Evolutionary conservation across 1,140 invertebrate species (phyloP), one percentile per base, ranked within the genome.

Genomic region (Eueides isabella): DNA sequence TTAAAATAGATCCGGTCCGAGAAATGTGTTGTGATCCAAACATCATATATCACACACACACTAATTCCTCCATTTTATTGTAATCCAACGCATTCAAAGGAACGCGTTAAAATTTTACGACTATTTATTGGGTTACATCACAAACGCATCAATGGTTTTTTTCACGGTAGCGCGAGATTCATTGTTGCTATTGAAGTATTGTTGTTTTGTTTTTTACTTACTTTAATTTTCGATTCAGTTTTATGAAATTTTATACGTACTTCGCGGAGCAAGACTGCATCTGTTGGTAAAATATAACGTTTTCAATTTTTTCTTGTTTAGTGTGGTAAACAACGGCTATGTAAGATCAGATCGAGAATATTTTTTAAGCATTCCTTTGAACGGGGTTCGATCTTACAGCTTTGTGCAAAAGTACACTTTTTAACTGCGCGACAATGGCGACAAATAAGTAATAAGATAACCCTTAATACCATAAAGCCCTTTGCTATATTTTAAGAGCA

Each of bases 91-190:
- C 26, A 64, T 67, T 75, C 44, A 69, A 62, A 48, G 71, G 38
- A 75, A 72, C 28, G 44, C 74, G 78, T 78, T 74, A 80, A 80
- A 76, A 64, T 68, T 77, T 80, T 78, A 80, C 76, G 72, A 72
- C 71, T 76, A 71, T 78, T 78, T 78, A 75, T 80, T 72, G 65
- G 74, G 74, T 71, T 70, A 67, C 69, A 74, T 67, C 76, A 74
- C 72, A 80, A 75, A 80, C 75, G 67, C 35, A 67, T 74, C 38
- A 44, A 74, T 55, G 61, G 29, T 68, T 67, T 62, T 55, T 31
- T 74, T 69, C 67, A 31, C 66, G 19, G 29, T 69, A 55, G 61
- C 61, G 61, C 29, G 31, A 30, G 44, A 38, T 69, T 74, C 67
- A 61, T 65, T 69, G 72, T 64, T 41, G 55, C 7, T 62, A 62